Base-by-base conservation (phyloP, 2,888 invertebrate genomes). In the Drosophila putrida region DNA sequence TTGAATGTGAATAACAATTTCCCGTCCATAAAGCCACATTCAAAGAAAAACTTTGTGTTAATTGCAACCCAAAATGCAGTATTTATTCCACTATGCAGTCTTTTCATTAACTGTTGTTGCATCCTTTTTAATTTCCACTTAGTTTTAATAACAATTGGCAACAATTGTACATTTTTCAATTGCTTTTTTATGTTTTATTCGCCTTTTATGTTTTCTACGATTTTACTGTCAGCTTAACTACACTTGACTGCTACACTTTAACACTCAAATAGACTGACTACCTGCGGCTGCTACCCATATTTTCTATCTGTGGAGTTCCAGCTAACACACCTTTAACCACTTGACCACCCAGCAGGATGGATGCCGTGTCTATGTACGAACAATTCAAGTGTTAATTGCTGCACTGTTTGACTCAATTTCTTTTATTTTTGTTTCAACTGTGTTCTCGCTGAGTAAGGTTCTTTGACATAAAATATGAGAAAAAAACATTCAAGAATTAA, bases 121-220 rank as follows among this genome's bases (percentile, higher is more conserved):
- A 15, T 15, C 55, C 44, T 36, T 55, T 55, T 44, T 36, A 44
- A 55, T 55, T 54, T 44, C 35, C 53, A 43, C 60, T 53, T 51
- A 51, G 53, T 54, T 61, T 20, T 44, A 60, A 60, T 61, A 53
- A 39, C 50, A 27, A 36, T 68, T 31, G 39, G 60, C 65, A 78
- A 83, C 81, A 74, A 53, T 77, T 60, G 36, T 27, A 25, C 44
- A 68, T 31, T 59, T 53, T 59, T 67, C 47, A 64, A 51, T 63
- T 44, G 27, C 28, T 46, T 49, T 38, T 65, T 55, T 2, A 33
- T 62, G 58, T 36, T 33, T 57, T 41, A 25, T 27, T 39, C 10
- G 49, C 15, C 27, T 39, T 49, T 49, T 50, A 10, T n/a, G 6
- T 3, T 27, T 55, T n/a, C 6, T 43, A 9, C 20, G 25, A 35